These are phyloP conservation scores for Prosapia bicincta DNA, from an alignment of 2,888 invertebrate genomes.

Conservation along the genomic window DNA sequence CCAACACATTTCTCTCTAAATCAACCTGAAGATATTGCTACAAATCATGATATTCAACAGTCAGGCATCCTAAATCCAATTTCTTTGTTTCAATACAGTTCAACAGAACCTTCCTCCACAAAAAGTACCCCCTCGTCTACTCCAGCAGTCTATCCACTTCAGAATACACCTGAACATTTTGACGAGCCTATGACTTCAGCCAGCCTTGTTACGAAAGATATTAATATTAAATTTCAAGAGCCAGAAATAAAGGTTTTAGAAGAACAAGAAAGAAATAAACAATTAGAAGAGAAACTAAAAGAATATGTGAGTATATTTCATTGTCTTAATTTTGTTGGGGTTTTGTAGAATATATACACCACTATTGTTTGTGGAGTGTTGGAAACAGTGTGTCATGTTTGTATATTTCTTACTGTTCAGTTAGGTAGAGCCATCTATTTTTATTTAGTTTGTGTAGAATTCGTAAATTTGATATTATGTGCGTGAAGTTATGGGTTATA, in stretches of 20 bases:
- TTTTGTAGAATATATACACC: too few relatives aligned
- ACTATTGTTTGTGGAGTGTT: too few relatives aligned
- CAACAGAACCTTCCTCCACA: constrained; percentile 9
- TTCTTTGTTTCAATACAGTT: neutral
- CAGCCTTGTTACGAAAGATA: neutral
- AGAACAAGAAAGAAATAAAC: neutral
- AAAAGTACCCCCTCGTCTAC: neutral
- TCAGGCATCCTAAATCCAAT: neutral
- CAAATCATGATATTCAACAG: neutral
- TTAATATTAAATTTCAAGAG: neutral
- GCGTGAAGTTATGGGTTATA: too few relatives aligned
- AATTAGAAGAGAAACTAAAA: neutral
- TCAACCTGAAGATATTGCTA: neutral
- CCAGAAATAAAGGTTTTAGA: neutral
- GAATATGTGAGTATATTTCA: neutral
- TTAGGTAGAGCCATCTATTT: too few relatives aligned
- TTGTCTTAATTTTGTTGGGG: too few relatives aligned
- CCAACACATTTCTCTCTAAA: neutral
- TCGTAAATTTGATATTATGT: too few relatives aligned
- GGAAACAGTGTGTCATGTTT: too few relatives aligned
- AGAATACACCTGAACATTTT: neutral
- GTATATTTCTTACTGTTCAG: too few relatives aligned
- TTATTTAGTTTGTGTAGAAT: too few relatives aligned
- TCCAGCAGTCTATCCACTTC: neutral
- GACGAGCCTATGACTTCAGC: neutral